phyloP scores from a whole-genome alignment of 2,797 vertebrate species.

The Enteromius afrohamiltoni region DNA sequence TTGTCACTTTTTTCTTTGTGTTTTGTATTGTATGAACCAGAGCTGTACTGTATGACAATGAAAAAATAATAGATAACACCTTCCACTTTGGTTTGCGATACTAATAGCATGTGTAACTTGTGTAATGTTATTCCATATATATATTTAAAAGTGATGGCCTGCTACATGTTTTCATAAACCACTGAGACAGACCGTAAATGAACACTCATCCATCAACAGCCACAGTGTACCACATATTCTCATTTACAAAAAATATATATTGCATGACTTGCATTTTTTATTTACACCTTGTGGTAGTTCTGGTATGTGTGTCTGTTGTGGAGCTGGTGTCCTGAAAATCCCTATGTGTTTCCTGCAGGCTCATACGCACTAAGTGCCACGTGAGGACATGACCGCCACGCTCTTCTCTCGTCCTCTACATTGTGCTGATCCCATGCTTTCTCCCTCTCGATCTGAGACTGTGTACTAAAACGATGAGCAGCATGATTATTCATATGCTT shows the following conservation, averaged over 20 bases:
- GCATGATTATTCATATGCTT: slow-evolving; percentile 38
- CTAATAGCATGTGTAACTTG: slow-evolving; percentile 57
- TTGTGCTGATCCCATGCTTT: slow-evolving; percentile 50
- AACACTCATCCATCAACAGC: slow-evolving; percentile 67
- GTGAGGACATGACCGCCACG: slow-evolving; percentile 27
- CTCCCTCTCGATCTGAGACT: slow-evolving; percentile 34
- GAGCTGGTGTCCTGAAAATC: slow-evolving; percentile 41
- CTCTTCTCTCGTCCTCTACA: slow-evolving; percentile 19
- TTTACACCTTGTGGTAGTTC: slow-evolving; percentile 71
- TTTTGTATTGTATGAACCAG: slow-evolving; percentile 80
- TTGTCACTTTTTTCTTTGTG: slow-evolving; percentile 63
- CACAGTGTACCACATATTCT: slow-evolving; percentile 71
- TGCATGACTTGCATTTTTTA: slow-evolving; percentile 72
- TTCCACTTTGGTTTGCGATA: slow-evolving; percentile 68
- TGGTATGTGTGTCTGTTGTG: slow-evolving; percentile 52
- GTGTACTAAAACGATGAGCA: slow-evolving; percentile 49
- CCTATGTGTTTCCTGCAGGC: slow-evolving; percentile 34
- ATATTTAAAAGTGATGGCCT: slow-evolving; percentile 65
- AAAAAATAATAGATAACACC: slow-evolving; percentile 68
- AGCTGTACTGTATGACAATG: slow-evolving; percentile 86
- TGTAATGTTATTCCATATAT: slow-evolving; percentile 63
- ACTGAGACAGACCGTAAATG: slow-evolving; percentile 69
- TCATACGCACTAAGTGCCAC: slow-evolving; percentile 40
- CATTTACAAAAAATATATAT: slow-evolving; percentile 72
- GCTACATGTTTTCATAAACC: slow-evolving; percentile 67